These are phyloP conservation scores for Corythoichthys haematopterus DNA, from an alignment of 2,113 vertebrate genomes.

Conservation along the genomic window DNA sequence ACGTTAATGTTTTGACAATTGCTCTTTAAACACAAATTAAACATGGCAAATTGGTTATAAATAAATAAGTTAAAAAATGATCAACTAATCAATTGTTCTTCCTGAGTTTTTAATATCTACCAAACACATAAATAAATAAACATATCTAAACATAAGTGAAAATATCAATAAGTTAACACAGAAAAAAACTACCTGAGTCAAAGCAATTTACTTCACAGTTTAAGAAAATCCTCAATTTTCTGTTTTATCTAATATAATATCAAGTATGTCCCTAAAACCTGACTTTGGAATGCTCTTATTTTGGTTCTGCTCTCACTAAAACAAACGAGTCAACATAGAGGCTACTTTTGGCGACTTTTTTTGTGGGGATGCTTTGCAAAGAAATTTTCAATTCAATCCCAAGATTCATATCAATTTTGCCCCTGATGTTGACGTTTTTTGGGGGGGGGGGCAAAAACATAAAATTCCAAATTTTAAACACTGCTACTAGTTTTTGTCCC, in stretches of 20 bases:
- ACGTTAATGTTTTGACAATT: slow-evolving; percentile 53
- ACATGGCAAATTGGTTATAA: slow-evolving; percentile 27
- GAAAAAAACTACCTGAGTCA: slow-evolving; percentile 62
- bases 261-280: slow-evolving; percentile 22
- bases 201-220: slow-evolving; percentile 61
- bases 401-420: too few species aligned
- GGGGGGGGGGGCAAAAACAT: too few species aligned
- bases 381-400: too few species aligned
- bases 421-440: too few species aligned
- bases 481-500: too few species aligned
- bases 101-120: slow-evolving; percentile 1
- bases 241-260: slow-evolving; percentile 3
- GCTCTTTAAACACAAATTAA: slow-evolving; percentile 26
- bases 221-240: slow-evolving; percentile 16
- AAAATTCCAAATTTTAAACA: too few species aligned
- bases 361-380: slow-evolving; percentile 8
- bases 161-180: slow-evolving; percentile 65
- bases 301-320: slow-evolving; percentile 57
- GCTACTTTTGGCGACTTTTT: slow-evolving; percentile 53
- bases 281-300: slow-evolving; percentile 70
- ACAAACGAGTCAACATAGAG: slow-evolving; percentile 1
- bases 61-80: slow-evolving; percentile 53
- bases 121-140: slow-evolving; percentile 59
- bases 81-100: neutral
- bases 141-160: slow-evolving; percentile 15